Evolutionary conservation across 2,797 vertebrate genomes (phyloP).

Genomic region (Paedocypris micromegethes): DNA sequence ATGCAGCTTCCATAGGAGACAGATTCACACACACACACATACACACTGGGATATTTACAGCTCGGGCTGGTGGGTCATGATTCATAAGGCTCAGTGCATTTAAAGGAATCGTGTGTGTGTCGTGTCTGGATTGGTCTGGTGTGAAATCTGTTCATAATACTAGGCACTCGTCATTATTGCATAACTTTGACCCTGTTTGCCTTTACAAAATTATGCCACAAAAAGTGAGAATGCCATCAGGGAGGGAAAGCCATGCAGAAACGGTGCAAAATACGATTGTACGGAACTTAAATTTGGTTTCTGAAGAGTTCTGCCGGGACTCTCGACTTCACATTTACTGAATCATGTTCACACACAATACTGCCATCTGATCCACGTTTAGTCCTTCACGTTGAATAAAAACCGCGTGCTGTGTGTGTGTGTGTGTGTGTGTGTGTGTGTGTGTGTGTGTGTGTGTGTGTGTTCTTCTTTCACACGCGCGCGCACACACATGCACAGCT

Average conservation of each 20-base stretch:
- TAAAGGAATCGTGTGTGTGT: conserved; percentile 24
- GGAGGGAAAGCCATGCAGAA: conserved; percentile 27
- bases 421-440: no score
- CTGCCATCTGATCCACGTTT: no score
- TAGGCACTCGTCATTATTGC: conserved; percentile 82
- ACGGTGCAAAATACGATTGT: neutral
- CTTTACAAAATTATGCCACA: conserved; percentile 80
- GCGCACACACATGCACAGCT: conserved; percentile 61
- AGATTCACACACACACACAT: conserved; percentile 46
- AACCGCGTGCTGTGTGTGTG: no score
- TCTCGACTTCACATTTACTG: no score
- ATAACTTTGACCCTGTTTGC: conserved; percentile 83
- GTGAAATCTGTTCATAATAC: conserved; percentile 57
- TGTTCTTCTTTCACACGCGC: conserved; percentile 8
- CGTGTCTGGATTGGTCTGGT: conserved; percentile 18
- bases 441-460: no score
- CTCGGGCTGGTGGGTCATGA: conserved; percentile 56
- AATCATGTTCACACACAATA: no score
- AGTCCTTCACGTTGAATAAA: no score
- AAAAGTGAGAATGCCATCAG: conserved; percentile 59
- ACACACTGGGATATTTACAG: conserved; percentile 56
- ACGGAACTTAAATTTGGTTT: no score
- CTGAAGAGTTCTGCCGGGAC: no score
- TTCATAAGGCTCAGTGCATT: conserved; percentile 72
- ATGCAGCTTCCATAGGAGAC: conserved; percentile 46